Evolutionary conservation across 2,888 invertebrate genomes (phyloP).

Genomic region (Eudasyphora cyanicolor): DNA sequence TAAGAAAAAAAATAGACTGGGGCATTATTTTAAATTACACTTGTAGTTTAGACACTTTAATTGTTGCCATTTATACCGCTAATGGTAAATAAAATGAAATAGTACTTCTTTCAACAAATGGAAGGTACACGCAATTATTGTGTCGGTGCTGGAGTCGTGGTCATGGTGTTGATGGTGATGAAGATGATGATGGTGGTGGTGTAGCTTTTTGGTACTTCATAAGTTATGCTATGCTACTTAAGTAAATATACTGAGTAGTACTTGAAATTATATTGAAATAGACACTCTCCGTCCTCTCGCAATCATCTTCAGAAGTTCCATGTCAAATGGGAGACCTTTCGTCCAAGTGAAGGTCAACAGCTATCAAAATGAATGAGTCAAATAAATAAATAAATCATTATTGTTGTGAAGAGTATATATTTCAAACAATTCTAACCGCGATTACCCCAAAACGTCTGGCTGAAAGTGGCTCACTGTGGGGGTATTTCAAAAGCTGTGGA

Average conservation of each 20-base stretch:
- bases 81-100: not conserved
- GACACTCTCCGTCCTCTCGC: not conserved
- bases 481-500: no score
- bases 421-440: conserved; percentile 10
- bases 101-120: not conserved
- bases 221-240: not conserved
- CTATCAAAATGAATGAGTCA: not conserved
- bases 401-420: not conserved
- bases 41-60: conserved; percentile 9
- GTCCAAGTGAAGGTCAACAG: not conserved
- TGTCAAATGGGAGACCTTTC: not conserved
- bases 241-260: not conserved
- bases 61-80: not conserved
- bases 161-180: not conserved
- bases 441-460: no score
- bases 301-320: conserved; percentile 9
- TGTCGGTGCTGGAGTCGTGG: not conserved
- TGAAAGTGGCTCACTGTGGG: no score
- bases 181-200: not conserved
- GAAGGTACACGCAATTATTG: conserved; percentile 6
- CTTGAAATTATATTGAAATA: not conserved
- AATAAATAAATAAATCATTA: conserved; percentile 10
- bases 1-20: not conserved
- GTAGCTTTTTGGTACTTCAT: not conserved
- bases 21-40: conserved; percentile 6